Percentiles rank a stretch among this genome's conserved stretches.
Conservation (phyloP, 2,113 vertebrate species). For the Elanus axillaris region DNA sequence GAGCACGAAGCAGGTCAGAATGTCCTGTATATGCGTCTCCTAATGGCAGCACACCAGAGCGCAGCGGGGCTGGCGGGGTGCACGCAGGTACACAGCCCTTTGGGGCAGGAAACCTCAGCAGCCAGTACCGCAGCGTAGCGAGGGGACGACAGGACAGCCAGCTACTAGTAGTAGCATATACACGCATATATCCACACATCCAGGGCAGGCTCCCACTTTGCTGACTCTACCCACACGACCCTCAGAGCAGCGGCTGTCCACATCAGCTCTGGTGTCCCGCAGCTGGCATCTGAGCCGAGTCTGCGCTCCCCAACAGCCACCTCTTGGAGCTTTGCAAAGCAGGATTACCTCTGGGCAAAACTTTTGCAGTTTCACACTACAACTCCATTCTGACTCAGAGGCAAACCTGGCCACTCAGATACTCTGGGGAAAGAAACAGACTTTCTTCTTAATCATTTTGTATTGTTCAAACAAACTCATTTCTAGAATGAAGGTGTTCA, state of each 20-base stretch:
- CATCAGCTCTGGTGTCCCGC: neutral
- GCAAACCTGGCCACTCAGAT: neutral
- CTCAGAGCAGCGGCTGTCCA: rapidly evolving
- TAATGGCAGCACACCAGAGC: neutral
- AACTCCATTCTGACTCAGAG: neutral
- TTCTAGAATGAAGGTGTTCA: neutral
- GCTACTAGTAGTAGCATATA: neutral
- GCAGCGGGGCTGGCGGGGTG: neutral
- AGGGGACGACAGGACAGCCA: neutral
- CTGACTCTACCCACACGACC: neutral
- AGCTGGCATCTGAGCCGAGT: neutral
- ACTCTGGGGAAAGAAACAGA: neutral
- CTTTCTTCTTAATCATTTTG: neutral
- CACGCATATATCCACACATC: rapidly evolving
- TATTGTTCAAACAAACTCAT: neutral
- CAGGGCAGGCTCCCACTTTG: neutral
- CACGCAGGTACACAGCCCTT: neutral
- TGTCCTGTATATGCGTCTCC: neutral
- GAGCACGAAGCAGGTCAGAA: neutral
- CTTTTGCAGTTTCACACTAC: neutral
- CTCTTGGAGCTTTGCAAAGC: neutral
- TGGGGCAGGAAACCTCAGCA: neutral
- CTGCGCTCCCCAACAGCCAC: neutral
- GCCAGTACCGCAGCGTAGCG: neutral
- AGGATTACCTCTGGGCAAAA: neutral